Evolutionary conservation across 2,113 vertebrate species (phyloP).

Genomic region (Camelus bactrianus): DNA sequence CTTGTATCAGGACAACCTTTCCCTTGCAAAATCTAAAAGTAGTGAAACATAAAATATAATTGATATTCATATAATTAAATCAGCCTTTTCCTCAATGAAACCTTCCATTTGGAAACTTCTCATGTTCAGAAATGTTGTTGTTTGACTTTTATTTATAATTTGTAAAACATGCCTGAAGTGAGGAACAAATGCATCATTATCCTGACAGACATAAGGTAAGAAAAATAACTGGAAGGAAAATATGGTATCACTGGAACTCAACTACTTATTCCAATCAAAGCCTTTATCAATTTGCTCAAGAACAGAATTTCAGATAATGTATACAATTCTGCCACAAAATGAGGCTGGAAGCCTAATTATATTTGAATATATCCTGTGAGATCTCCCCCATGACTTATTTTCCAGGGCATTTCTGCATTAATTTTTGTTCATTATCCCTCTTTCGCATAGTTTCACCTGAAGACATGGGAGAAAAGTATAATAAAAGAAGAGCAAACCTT

Average conservation of each 20-base stretch:
- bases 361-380: not conserved
- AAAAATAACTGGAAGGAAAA: slow-evolving; percentile 11
- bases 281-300: not conserved
- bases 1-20: not conserved
- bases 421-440: slow-evolving; percentile 54
- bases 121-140: not conserved
- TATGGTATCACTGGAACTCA: not conserved
- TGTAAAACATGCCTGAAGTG: not conserved
- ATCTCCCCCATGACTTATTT: not conserved
- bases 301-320: slow-evolving; percentile 1
- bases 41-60: not conserved
- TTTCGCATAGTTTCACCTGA: not conserved
- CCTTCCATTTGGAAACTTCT: not conserved
- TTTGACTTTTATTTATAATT: slow-evolving; percentile 4
- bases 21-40: not conserved
- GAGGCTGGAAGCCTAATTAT: not conserved
- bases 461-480: not conserved
- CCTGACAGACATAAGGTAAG: not conserved
- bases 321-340: not conserved
- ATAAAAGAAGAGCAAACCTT: slow-evolving; percentile 8
- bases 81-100: not conserved
- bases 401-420: slow-evolving; percentile 27
- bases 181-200: not conserved
- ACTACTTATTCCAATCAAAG: not conserved
- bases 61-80: not conserved